Percentiles rank a stretch among this genome's conserved stretches.
These are phyloP conservation scores for Sussaba pulchella DNA, from an alignment of 2,888 invertebrate species.

Conservation along the genomic window DNA sequence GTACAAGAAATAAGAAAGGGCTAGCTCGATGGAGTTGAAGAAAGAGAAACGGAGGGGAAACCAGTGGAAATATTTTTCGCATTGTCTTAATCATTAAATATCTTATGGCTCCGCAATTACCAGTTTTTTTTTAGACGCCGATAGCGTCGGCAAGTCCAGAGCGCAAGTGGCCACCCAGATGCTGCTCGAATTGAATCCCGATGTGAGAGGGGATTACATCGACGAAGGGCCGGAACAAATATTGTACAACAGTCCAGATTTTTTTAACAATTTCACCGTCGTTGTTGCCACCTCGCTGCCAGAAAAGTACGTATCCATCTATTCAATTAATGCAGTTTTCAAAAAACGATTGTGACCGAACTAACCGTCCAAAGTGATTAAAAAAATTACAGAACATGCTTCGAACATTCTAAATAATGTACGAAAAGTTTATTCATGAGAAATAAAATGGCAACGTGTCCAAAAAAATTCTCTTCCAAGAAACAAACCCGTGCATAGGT, in stretches of 20 bases:
- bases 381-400: too few relatives aligned
- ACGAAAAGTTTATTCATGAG: too few relatives aligned
- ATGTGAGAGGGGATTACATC: conserved; percentile 96
- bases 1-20: too few relatives aligned
- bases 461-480: too few relatives aligned
- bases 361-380: too few relatives aligned
- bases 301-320: conserved; percentile 87
- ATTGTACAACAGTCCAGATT: conserved; percentile 93
- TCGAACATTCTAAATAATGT: too few relatives aligned
- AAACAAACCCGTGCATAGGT: too few relatives aligned
- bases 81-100: background rate
- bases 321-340: conserved; percentile 46
- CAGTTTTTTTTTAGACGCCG: conserved; percentile 95
- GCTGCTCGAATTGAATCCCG: conserved; percentile 95
- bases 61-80: too few relatives aligned
- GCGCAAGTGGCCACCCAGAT: conserved; percentile 93
- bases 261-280: conserved; percentile 94
- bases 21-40: too few relatives aligned
- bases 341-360: too few relatives aligned
- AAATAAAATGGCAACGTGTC: too few relatives aligned
- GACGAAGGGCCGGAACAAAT: conserved; percentile 95
- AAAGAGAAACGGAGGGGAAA: background rate
- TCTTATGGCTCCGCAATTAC: background rate
- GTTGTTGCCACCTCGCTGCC: conserved; percentile 93
- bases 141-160: conserved; percentile 92